Conservation (phyloP, 2,113 vertebrate genomes). For the Strix uralensis region DNA sequence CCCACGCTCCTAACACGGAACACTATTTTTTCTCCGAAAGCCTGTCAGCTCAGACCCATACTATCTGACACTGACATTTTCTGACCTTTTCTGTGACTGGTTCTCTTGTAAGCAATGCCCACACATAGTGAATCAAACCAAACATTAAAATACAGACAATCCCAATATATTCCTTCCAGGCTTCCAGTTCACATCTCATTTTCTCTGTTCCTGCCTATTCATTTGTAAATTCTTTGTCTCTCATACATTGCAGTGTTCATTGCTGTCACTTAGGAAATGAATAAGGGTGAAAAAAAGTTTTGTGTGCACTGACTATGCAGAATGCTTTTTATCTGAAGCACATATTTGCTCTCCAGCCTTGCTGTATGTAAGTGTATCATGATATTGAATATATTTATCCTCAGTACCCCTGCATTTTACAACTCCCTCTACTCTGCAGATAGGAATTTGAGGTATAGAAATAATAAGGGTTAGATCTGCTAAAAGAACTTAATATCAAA, state of each 20-base stretch:
- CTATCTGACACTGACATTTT: neutral
- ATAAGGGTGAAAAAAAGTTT: neutral
- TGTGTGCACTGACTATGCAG: neutral
- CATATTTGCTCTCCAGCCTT: neutral
- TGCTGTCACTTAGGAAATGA: conserved; percentile 25
- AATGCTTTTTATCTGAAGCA: neutral
- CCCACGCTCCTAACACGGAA: neutral
- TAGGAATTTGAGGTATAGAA: neutral
- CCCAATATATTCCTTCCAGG: neutral
- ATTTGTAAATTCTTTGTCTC: conserved; percentile 37
- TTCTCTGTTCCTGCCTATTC: conserved; percentile 32
- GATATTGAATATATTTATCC: neutral
- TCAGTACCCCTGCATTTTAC: neutral
- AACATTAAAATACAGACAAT: conserved; percentile 8
- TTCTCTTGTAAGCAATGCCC: neutral
- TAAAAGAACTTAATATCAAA: neutral
- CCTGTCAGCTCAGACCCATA: neutral
- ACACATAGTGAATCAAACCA: conserved; percentile 16
- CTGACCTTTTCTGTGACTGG: conserved; percentile 20
- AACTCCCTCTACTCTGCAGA: neutral
- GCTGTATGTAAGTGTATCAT: neutral
- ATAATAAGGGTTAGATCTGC: neutral
- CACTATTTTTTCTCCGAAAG: neutral
- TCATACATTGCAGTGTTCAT: neutral
- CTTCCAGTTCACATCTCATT: conserved; percentile 17